Base-by-base conservation (phyloP, 2,797 vertebrate species). In the Pseudopleuronectes americanus region DNA sequence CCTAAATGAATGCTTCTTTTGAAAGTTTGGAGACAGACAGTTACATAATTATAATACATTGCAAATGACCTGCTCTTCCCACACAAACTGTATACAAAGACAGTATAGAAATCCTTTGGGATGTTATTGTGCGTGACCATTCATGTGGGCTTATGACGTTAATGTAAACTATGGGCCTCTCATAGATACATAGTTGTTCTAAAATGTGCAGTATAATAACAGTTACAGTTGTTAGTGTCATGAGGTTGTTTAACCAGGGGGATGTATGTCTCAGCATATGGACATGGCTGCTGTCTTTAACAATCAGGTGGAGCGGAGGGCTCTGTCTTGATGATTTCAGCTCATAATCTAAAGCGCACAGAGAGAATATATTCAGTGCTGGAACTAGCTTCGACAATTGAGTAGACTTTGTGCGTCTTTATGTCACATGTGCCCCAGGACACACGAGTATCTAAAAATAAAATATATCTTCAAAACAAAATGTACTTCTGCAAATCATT, bases 1-100 rank as follows among this genome's bases (percentile, higher is more conserved):
- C 68, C 64, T 71, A 72, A 81, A 72, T 77, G 57, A 80, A 84
- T 76, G 56, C 66, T 69, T 62, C 55, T 67, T 84, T 69, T 87
- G 66, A 78, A 49, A 57, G 45, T 68, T 53, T 77, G 36, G 49
- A 75, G 66, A 74, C 57, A 45, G 66, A 71, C 47, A 43, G 41
- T 81, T 83, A 76, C 19, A 54, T 77, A 41, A 81, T 81, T 62
- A 55, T 68, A 47, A 72, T 62, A 69, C 74, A 48, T 80, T 77
- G 74, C 79, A 59, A 70, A 71, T 72, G 59, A 33, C 38, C 19
- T 16, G 7, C 65, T 31, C 77, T 76, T 80, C 79, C 76, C 79
- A 84, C 77, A 61, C 81, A 83, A 68, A 65, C 57, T 51, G 51
- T 57, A 9, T 55, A 61, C 69, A 69, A 26, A 60, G 55, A 64